Evolutionary conservation across 2,113 vertebrate genomes (phyloP).

Genomic region (Corapipo altera): DNA sequence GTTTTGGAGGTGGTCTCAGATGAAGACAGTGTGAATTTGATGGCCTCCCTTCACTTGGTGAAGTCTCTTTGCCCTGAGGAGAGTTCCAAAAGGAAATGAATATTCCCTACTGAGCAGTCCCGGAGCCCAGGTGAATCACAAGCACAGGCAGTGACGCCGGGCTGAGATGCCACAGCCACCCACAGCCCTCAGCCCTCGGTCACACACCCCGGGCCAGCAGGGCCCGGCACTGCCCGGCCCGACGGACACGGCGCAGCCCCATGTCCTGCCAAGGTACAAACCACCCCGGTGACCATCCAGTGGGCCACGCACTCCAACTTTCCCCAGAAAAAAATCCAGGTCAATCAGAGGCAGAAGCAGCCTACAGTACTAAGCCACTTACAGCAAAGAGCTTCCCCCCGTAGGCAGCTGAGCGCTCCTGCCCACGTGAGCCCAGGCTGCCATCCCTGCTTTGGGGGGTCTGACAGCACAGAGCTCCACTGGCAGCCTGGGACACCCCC

Average conservation of each 20-base stretch:
- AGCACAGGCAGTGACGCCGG: conserved; percentile 10
- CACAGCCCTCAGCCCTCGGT: conserved; percentile 24
- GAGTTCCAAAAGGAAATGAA: conserved; percentile 38
- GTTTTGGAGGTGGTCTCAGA: not conserved
- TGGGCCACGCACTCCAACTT: not conserved
- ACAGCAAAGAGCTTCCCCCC: not conserved
- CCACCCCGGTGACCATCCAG: fast-evolving
- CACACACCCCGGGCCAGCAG: not conserved
- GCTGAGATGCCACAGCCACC: conserved; percentile 38
- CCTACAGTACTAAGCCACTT: not conserved
- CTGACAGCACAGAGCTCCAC: not conserved
- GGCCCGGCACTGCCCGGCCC: not conserved
- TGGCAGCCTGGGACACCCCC: not conserved
- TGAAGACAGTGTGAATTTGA: conserved; percentile 16
- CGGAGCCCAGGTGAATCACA: conserved; percentile 41
- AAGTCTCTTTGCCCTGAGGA: conserved; percentile 66
- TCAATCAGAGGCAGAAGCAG: not conserved
- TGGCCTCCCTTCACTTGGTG: conserved; percentile 55
- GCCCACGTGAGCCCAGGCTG: not conserved
- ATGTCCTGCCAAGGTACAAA: not conserved
- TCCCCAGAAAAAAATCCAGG: not conserved
- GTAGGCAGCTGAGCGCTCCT: not conserved
- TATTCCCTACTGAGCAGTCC: conserved; percentile 4
- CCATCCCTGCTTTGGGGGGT: not conserved
- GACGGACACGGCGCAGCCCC: not conserved